A percentile compares a stretch with the other conserved stretches of the same genome.
Conservation (phyloP, 2,888 invertebrate genomes). For the Syrphus vitripennis region DNA sequence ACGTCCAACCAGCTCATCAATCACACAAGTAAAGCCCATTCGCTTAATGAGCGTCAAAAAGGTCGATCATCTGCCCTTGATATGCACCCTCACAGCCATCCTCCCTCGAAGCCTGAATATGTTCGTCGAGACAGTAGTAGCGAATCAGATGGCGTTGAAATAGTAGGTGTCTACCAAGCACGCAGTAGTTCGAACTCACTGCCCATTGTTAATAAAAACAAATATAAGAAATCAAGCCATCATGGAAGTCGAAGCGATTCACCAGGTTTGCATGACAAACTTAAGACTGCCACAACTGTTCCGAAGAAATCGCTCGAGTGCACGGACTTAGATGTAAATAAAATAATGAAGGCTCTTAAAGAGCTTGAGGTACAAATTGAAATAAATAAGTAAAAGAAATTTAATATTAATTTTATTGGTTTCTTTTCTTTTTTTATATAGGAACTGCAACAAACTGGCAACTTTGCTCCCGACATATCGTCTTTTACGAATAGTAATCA, state of each 20-base stretch:
- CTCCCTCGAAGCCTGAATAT: slow-evolving; percentile 22
- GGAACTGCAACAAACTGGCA: slow-evolving; percentile 49
- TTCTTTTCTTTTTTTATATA: slow-evolving; percentile 1
- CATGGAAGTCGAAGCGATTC: slow-evolving; percentile 57
- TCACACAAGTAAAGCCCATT: slow-evolving; percentile 52
- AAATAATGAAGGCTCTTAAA: slow-evolving; percentile 82
- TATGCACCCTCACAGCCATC: slow-evolving; percentile 29
- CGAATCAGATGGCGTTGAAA: slow-evolving; percentile 80
- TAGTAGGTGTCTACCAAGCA: slow-evolving; percentile 78
- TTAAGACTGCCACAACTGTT: slow-evolving; percentile 60
- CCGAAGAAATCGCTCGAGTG: slow-evolving; percentile 69
- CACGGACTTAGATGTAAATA: slow-evolving; percentile 80
- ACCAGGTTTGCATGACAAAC: slow-evolving; percentile 66
- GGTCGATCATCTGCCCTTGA: slow-evolving; percentile 30
- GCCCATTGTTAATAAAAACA: slow-evolving; percentile 46
- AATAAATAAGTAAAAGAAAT: neutral
- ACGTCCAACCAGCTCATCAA: slow-evolving; percentile 78
- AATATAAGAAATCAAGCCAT: slow-evolving; percentile 65
- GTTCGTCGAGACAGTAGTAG: slow-evolving; percentile 77
- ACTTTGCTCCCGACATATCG: slow-evolving; percentile 57
- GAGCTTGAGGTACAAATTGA: slow-evolving; percentile 79
- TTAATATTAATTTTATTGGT: neutral
- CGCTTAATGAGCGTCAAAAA: slow-evolving; percentile 47
- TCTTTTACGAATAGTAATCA: slow-evolving; percentile 57
- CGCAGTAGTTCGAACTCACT: slow-evolving; percentile 43